Base-by-base conservation (phyloP, 2,797 vertebrate genomes). In the Arrhamphus sclerolepis region DNA sequence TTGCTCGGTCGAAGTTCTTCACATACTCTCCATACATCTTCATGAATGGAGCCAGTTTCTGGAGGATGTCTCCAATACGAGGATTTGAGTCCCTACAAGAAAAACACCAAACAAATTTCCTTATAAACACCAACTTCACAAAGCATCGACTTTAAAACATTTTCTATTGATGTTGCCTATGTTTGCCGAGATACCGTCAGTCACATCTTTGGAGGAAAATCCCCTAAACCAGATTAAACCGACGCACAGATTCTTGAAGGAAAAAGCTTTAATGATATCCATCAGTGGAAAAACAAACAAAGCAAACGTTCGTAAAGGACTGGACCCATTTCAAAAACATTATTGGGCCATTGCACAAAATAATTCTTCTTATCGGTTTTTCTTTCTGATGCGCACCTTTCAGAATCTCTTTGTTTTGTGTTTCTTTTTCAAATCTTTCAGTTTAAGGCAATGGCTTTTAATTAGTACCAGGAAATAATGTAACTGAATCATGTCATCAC, bases 11-110 rank as follows among this genome's bases (percentile, higher is more conserved):
- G 6, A 99, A 99, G 89, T 99, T 99, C 92, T 98, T 98, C 43
- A 99, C 94, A 0, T 98, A 98, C 72, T 98, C 97, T 26, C 97
- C 97, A 1, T 99, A 99, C 97, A 99, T 98, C 90, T 99, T 99
- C 91, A 99, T 93, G 68, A 99, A 99, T 0, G 97, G 97, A 70
- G 97, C 97, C 62, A 99, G 90, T 81, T 99, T 98, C 89, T 98
- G 97, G 17, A 99, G 93, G 82, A 99, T 98, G 66, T 99, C 97
- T 69, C 97, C 97, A 0, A 99, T 92, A 1, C 97, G 94, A n/a
- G 97, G 97, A 64, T 95, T 97, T 42, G 84, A 69, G 6, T 90
- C 93, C 97, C 97, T 99, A 19, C 26, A 78, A 57, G 1, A 18
- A 66, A 16, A 51, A 70, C 6, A 47, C 21, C 18, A 16, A 18